Conservation (phyloP, 2,888 invertebrate genomes). For the Eledona agricola region DNA sequence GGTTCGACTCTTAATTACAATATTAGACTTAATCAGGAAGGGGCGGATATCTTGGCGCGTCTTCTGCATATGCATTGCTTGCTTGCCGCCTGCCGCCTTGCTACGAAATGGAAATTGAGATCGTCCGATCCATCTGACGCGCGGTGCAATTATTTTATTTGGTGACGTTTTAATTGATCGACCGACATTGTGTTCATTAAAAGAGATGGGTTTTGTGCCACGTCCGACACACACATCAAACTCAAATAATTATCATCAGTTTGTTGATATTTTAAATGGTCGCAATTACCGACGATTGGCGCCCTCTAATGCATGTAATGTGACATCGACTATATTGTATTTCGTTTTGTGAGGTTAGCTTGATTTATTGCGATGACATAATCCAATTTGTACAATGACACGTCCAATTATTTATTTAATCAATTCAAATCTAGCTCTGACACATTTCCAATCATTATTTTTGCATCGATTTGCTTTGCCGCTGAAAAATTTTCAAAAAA, state of each 20-base stretch:
- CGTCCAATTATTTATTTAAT: constrained; percentile 7
- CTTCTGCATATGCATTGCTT: constrained; percentile 53
- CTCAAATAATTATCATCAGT: constrained; percentile 4
- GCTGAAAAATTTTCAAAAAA: too few relatives aligned
- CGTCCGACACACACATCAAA: constrained; percentile 8
- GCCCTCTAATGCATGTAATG: constrained; percentile 1
- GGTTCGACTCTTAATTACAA: constrained; percentile 52
- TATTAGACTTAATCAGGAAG: constrained; percentile 54
- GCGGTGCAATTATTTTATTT: constrained; percentile 11
- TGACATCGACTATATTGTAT: constrained; percentile 9
- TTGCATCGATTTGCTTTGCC: too few relatives aligned
- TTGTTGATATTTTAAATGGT: constrained; percentile 18
- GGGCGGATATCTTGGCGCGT: constrained; percentile 44
- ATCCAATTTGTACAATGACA: too few relatives aligned
- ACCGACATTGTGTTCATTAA: constrained; percentile 12
- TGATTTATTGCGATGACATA: constrained; percentile 7
- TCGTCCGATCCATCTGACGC: constrained; percentile 10
- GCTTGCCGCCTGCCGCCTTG: constrained; percentile 43
- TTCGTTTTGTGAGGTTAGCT: constrained; percentile 3
- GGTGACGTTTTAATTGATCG: constrained; percentile 7
- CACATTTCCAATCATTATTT: too few relatives aligned
- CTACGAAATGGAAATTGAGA: constrained; percentile 45
- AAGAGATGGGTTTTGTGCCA: constrained; percentile 4
- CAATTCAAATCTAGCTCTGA: constrained; percentile 1
- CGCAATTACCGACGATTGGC: constrained; percentile 2